These are phyloP conservation scores for Otis tarda DNA, from an alignment of 2,113 vertebrate species.

Conservation along the genomic window DNA sequence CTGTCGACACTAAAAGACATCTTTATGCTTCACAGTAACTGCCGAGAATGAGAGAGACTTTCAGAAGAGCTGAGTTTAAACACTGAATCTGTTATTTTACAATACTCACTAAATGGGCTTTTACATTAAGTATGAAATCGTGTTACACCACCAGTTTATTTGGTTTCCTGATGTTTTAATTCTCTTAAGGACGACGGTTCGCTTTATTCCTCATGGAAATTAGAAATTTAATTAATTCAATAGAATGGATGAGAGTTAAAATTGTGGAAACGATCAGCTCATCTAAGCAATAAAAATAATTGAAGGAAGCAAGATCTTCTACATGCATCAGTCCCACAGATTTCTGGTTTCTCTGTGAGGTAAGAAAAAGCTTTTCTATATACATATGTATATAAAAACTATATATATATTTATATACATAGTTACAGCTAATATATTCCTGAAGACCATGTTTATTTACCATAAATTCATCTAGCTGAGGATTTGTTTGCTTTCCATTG, in stretches of 20 bases:
- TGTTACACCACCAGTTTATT: background rate
- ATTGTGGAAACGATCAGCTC: background rate
- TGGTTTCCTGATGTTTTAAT: background rate
- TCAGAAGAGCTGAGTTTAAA: background rate
- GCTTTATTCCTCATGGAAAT: background rate
- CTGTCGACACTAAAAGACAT: background rate
- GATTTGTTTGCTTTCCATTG: background rate
- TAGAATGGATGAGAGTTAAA: background rate
- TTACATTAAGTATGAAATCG: background rate
- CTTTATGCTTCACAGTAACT: background rate
- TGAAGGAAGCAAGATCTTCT: background rate
- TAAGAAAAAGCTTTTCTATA: background rate
- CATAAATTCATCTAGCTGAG: background rate
- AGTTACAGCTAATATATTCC: background rate
- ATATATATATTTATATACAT: background rate
- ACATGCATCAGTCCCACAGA: background rate
- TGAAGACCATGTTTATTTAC: background rate
- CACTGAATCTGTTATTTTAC: background rate
- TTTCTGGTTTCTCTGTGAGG: background rate
- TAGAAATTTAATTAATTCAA: slow-evolving; percentile 7
- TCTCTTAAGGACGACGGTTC: background rate
- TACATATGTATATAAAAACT: background rate
- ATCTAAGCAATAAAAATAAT: slow-evolving; percentile 15
- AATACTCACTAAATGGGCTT: background rate
- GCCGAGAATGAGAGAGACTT: background rate